A percentile compares a stretch with the other conserved stretches of the same genome.
phyloP scores from a whole-genome alignment of 2,888 invertebrate genomes.

The Chouioia cunea region DNA sequence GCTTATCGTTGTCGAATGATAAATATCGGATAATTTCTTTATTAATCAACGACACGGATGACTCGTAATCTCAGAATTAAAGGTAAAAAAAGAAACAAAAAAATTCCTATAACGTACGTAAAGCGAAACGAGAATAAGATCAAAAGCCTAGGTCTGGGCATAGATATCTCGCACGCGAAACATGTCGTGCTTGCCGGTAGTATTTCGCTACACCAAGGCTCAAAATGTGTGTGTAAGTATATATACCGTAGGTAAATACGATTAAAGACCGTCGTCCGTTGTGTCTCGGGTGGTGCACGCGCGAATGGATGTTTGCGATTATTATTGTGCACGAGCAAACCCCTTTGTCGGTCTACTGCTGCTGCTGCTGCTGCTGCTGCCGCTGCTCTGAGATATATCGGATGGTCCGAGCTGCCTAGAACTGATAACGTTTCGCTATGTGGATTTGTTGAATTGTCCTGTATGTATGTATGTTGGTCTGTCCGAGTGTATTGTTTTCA shows the following conservation, averaged over 20 bases:
- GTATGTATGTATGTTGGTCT: too few relatives aligned
- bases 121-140: background rate
- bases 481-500: too few relatives aligned
- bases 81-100: background rate
- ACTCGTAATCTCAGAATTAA: background rate
- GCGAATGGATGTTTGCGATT: constrained; percentile 48
- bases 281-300: constrained; percentile 44
- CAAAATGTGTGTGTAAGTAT: constrained; percentile 11
- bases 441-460: too few relatives aligned
- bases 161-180: constrained; percentile 55
- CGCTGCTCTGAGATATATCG: background rate
- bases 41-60: too few relatives aligned
- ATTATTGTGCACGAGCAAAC: constrained; percentile 54
- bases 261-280: constrained; percentile 16
- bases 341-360: constrained; percentile 53
- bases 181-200: constrained; percentile 61
- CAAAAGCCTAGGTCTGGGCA: background rate
- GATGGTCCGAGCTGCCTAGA: too few relatives aligned
- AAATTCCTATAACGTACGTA: background rate
- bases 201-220: constrained; percentile 55
- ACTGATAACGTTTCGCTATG: too few relatives aligned
- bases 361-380: constrained; percentile 46
- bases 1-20: too few relatives aligned
- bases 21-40: too few relatives aligned
- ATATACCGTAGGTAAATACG: constrained; percentile 14